phyloP scores from a whole-genome alignment of 92 coral and sea anemone genomes.

The Plumapathes pennacea region DNA sequence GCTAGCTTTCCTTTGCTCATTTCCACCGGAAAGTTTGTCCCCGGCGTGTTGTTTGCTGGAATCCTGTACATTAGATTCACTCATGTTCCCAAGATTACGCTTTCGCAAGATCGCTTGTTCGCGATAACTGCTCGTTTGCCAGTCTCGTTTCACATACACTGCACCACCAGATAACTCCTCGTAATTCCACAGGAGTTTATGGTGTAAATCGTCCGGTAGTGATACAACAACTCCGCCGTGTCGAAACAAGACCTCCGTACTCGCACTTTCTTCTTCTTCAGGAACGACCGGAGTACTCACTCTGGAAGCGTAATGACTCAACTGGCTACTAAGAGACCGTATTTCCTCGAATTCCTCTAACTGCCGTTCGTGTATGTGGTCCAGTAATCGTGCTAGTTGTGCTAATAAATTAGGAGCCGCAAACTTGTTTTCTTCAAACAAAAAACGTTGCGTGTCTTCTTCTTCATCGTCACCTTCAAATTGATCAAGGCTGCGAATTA shows the following conservation, averaged over 20 bases:
- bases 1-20: background rate
- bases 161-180: slow-evolving; percentile 77
- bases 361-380: slow-evolving; percentile 72
- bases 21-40: too few relatives aligned
- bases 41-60: too few relatives aligned
- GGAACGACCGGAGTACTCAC: slow-evolving; percentile 6
- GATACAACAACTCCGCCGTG: slow-evolving; percentile 69
- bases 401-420: slow-evolving; percentile 97
- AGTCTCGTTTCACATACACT: slow-evolving; percentile 81
- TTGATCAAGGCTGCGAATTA: slow-evolving; percentile 68
- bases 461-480: slow-evolving; percentile 90
- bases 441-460: slow-evolving; percentile 92
- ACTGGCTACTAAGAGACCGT: slow-evolving; percentile 48
- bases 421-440: slow-evolving; percentile 94
- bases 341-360: slow-evolving; percentile 78
- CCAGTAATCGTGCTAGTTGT: slow-evolving; percentile 82
- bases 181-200: slow-evolving; percentile 72
- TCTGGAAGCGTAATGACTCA: slow-evolving; percentile 16
- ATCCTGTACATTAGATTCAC: too few relatives aligned
- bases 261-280: slow-evolving; percentile 18
- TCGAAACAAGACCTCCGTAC: slow-evolving; percentile 40
- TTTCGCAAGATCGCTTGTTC: slow-evolving; percentile 81
- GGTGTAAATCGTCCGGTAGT: slow-evolving; percentile 76
- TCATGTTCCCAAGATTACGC: slow-evolving; percentile 60
- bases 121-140: slow-evolving; percentile 93